Evolutionary conservation across 2,797 vertebrate genomes (phyloP).

Genomic region (Phrynocephalus forsythii): DNA sequence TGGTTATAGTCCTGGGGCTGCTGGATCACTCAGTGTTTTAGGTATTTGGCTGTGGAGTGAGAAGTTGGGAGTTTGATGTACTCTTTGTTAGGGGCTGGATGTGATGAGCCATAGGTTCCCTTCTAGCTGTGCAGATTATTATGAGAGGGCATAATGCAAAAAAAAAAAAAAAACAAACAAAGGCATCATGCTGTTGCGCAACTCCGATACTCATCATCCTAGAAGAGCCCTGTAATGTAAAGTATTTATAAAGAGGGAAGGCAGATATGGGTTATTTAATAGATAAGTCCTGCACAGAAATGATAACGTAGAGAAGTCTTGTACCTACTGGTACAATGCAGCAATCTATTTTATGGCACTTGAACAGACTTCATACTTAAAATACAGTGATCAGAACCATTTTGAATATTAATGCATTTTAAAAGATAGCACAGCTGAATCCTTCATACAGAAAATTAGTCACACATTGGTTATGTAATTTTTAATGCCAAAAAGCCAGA

Average conservation of each 20-base stretch:
- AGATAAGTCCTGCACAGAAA: neutral
- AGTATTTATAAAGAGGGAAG: constrained; percentile 37
- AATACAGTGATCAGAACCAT: constrained; percentile 40
- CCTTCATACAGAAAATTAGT: constrained; percentile 53
- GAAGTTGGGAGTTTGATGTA: too few relatives aligned
- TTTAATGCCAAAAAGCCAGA: constrained; percentile 37
- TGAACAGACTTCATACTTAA: constrained; percentile 39
- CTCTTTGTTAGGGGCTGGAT: too few relatives aligned
- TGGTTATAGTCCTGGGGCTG: neutral
- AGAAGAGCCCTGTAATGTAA: neutral
- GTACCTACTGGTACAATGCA: constrained; percentile 30
- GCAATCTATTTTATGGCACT: constrained; percentile 30
- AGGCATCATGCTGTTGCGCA: neutral
- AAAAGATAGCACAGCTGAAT: constrained; percentile 53
- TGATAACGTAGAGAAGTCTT: constrained; percentile 42
- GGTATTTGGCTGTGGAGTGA: too few relatives aligned
- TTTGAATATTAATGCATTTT: constrained; percentile 60
- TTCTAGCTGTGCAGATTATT: too few relatives aligned
- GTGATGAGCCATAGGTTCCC: too few relatives aligned
- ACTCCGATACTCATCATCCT: neutral
- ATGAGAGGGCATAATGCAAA: neutral
- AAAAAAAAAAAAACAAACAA: too few relatives aligned
- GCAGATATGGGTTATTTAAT: constrained; percentile 19
- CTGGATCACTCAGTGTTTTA: too few relatives aligned
- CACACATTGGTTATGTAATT: constrained; percentile 26